Percentiles rank a stretch among this genome's conserved stretches.
Conservation (phyloP, 2,888 invertebrate species). For the Sylvicola fuscatus region DNA sequence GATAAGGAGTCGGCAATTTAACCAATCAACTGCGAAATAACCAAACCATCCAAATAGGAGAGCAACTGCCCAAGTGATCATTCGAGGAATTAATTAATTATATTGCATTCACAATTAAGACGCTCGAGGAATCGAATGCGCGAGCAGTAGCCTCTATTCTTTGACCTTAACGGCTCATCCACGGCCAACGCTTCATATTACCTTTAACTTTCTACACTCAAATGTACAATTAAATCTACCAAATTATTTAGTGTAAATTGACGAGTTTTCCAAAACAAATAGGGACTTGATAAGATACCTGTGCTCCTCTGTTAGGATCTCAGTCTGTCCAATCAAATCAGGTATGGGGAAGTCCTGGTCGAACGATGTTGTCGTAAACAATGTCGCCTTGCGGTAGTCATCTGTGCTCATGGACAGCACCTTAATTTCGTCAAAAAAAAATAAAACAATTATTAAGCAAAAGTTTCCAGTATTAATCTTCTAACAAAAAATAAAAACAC, state of each 20-base stretch:
- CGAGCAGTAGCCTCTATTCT: too few relatives aligned
- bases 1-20: too few relatives aligned
- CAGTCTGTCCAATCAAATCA: constrained; percentile 73
- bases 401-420: constrained; percentile 79
- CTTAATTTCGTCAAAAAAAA: constrained; percentile 24
- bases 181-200: too few relatives aligned
- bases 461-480: neutral
- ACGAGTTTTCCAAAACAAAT: neutral
- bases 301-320: constrained; percentile 79
- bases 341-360: constrained; percentile 78
- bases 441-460: constrained; percentile 4
- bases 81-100: neutral
- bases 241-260: too few relatives aligned
- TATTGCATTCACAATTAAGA: too few relatives aligned
- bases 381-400: constrained; percentile 63
- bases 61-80: too few relatives aligned
- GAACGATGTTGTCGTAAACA: constrained; percentile 51
- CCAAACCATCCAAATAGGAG: too few relatives aligned
- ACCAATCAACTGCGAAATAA: too few relatives aligned
- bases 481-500: neutral
- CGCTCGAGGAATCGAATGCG: too few relatives aligned
- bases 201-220: too few relatives aligned
- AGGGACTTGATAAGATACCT: constrained; percentile 25
- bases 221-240: too few relatives aligned
- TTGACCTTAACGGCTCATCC: too few relatives aligned